Evolutionary conservation across 2,888 invertebrate species (phyloP).

Genomic region (Andrena bucephala): DNA sequence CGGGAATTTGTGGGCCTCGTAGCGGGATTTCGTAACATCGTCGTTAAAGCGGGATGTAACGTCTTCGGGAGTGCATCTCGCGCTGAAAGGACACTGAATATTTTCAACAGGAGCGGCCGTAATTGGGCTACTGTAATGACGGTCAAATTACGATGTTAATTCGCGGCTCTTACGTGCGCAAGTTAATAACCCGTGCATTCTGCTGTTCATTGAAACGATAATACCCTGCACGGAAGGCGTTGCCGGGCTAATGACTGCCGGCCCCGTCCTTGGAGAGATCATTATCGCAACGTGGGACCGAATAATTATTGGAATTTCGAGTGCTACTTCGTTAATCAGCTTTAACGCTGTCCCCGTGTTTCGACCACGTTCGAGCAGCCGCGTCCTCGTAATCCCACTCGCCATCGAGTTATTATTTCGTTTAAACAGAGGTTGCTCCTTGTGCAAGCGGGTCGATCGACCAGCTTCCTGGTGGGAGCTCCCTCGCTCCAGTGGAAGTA

Average conservation of each 20-base stretch:
- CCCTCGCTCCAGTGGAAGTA: too few relatives aligned
- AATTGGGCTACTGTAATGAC: conserved; percentile 55
- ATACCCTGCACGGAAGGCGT: conserved; percentile 34
- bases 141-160: conserved; percentile 61
- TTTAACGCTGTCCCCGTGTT: not conserved
- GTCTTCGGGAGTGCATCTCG: not conserved
- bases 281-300: conserved; percentile 46
- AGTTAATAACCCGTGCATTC: conserved; percentile 60
- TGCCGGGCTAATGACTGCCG: conserved; percentile 52
- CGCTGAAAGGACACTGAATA: conserved; percentile 9
- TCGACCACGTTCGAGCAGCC: not conserved
- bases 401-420: too few relatives aligned
- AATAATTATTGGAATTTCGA: conserved; percentile 54
- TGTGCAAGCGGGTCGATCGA: too few relatives aligned
- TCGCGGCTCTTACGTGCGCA: conserved; percentile 50
- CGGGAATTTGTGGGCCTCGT: not conserved
- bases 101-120: conserved; percentile 14
- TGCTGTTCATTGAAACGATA: conserved; percentile 60
- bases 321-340: conserved; percentile 54
- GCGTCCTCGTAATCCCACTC: not conserved
- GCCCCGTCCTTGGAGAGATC: conserved; percentile 42
- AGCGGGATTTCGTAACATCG: not conserved
- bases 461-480: too few relatives aligned
- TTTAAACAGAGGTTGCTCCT: too few relatives aligned
- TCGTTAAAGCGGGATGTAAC: conserved; percentile 1